These are phyloP conservation scores for Darevskia mixta DNA, from an alignment of 2,797 vertebrate genomes.

Conservation along the genomic window DNA sequence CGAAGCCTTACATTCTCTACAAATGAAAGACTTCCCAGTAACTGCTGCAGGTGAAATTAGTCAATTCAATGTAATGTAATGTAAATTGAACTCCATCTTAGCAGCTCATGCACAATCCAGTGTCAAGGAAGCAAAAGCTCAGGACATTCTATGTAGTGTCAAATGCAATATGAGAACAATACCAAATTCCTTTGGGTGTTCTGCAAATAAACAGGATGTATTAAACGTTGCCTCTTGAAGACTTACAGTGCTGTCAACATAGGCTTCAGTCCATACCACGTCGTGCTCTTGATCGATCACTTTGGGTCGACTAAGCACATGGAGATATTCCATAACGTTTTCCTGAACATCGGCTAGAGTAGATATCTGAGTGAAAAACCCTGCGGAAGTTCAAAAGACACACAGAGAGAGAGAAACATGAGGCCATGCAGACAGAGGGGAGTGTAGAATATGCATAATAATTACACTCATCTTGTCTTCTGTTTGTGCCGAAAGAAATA, in stretches of 20 bases:
- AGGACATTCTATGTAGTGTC: not conserved
- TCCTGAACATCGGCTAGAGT: slow-evolving; percentile 97
- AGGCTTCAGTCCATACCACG: slow-evolving; percentile 96
- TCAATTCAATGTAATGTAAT: not conserved
- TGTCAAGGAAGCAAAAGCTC: slow-evolving; percentile 11
- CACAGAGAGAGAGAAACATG: not conserved
- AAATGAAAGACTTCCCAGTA: not conserved
- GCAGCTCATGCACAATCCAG: slow-evolving; percentile 1
- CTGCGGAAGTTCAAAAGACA: slow-evolving; percentile 74
- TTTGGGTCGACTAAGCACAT: slow-evolving; percentile 96
- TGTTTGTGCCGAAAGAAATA: slow-evolving; percentile 18
- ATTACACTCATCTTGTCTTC: not conserved
- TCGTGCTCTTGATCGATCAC: slow-evolving; percentile 98
- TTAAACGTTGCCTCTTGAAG: slow-evolving; percentile 27
- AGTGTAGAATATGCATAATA: not conserved
- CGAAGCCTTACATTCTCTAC: not conserved
- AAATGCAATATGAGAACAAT: not conserved
- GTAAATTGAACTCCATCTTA: not conserved
- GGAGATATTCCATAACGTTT: slow-evolving; percentile 97
- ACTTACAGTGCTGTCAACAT: slow-evolving; percentile 96
- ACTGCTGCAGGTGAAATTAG: slow-evolving; percentile 15
- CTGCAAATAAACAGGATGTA: slow-evolving; percentile 7
- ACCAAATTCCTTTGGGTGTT: slow-evolving; percentile 10
- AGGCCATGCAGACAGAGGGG: not conserved
- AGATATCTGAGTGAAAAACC: slow-evolving; percentile 97